Base-by-base conservation (phyloP, 1,140 invertebrate species). In the Choristoneura fumiferana region DNA sequence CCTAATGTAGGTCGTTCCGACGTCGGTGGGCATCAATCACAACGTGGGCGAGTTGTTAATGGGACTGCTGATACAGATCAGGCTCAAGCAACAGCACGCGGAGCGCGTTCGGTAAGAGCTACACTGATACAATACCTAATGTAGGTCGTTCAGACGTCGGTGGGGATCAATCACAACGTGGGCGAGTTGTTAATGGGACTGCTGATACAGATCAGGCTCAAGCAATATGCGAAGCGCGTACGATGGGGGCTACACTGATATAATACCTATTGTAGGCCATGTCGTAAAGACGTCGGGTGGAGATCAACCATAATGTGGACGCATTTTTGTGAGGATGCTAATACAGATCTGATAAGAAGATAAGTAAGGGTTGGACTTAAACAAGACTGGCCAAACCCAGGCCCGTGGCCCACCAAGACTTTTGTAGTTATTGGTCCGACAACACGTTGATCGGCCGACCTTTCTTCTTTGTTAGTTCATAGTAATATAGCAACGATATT, bases 1-100 rank as follows among this genome's bases (percentile, higher is more conserved):
- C n/a, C n/a, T n/a, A n/a, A n/a, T n/a, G n/a, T n/a, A 98, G 86
- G 98, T 97, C 87, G 97, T 97, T 76, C 96, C 98, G 82, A 97
- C 96, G 0, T 97, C 96, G 34, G 95, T 96, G 17, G 95, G 95
- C 29, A 96, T 98, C 79, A 97, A 97, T 89, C 96, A 97, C 89
- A 97, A 97, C 82, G 96, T 98, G 35, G 96, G 98, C 86, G 96
- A 98, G 72, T 91, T 98, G 18, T 91, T 98, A 1, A 96, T 98
- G 13, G 96, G 96, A 1, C 92, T 97, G 9, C 90, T 98, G 5
- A 96, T 95, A 18, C 96, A 98, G 87, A 97, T 97, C 71, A 92
- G 96, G 0, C 90, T 97, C 22, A 97, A 96, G 83, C 90, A 95
- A 55, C 93, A 96, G 71, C 94, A 96, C 80, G 93, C 94, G 4